Base-by-base conservation (phyloP, 30 jellyfish, hydroid and myxozoan species). In the Aurelia aurita complex sp. Pacific region DNA sequence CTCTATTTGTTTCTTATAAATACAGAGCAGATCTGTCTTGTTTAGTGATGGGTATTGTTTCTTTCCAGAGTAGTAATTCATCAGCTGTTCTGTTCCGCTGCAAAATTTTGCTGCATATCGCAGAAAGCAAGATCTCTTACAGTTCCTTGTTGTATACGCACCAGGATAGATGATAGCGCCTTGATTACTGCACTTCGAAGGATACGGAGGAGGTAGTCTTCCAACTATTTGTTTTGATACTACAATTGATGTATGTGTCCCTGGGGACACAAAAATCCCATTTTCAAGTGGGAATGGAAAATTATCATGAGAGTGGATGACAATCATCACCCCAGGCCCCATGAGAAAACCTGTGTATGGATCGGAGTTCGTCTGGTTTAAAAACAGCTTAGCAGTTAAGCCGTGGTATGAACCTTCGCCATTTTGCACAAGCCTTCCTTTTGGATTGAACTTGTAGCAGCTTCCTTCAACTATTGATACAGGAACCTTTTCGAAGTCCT, bases 191-290 rank as follows among this genome's bases (percentile, higher is more conserved):
- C 74, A 64, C 74, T 64, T 64, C 2, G 50, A 42, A 10, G 74
- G 74, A 15, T 18, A 64, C 5, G 74, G 74, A n/a, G 40, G 50
- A n/a, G 74, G 74, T 18, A 64, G 74, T 42, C 74, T 64, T 18
- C 2, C 35, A 12, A 64, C 12, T 14, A 10, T 36, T 42, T 18
- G 74, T 18, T 64, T 64, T 5, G 33, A 42, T 18, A 64, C 15
- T 14, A 36, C 36, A 3, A 64, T 64, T n/a, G 35, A 64, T 64
- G 74, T 64, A 18, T 18, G 74, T 64, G 33, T 42, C 36, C 74
- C 74, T 3, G 74, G 74, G 15, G 74, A 64, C 33, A 64, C 74
- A 10, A 64, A 64, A 9, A 64, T 11, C 15, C 74, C 74, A n/a
- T 64, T 64, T 64, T 10, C 15, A 36, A 64, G 36, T 10, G 74